A percentile compares a stretch with the other conserved stretches of the same genome.
Evolutionary conservation across 2,113 vertebrate species (phyloP).

Genomic region (Struthio camelus): DNA sequence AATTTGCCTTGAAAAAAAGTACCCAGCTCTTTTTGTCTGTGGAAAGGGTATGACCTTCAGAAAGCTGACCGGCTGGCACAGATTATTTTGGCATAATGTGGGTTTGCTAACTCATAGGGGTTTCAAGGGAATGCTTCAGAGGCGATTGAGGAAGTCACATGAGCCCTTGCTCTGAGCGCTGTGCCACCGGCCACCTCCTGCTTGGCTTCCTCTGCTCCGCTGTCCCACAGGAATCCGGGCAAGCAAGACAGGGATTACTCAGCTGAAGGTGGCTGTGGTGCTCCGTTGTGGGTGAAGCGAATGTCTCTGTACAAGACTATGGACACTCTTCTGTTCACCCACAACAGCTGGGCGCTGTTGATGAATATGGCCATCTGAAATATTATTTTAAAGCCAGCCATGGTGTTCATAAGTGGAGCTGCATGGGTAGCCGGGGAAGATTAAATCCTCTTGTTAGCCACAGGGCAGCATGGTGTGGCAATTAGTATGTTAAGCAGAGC

Average conservation of each 20-base stretch:
- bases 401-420: background rate
- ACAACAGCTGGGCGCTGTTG: background rate
- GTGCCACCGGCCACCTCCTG: background rate
- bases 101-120: background rate
- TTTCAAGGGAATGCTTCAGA: background rate
- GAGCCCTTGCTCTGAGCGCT: background rate
- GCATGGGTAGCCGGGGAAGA: background rate
- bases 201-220: background rate
- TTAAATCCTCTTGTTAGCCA: conserved; percentile 1
- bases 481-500: conserved; percentile 18
- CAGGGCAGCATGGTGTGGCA: background rate
- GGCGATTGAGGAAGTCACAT: background rate
- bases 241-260: background rate
- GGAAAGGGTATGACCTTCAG: background rate
- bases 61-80: background rate
- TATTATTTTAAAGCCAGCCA: background rate
- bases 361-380: background rate
- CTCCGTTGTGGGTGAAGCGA: background rate
- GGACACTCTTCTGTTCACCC: fast-evolving
- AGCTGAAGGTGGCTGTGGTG: background rate
- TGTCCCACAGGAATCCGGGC: background rate
- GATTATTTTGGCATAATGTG: background rate
- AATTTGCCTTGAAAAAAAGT: background rate
- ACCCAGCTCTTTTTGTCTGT: background rate
- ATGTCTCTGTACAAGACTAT: background rate